Evolutionary conservation across 1,140 invertebrate species (phyloP).

Genomic region (Drosophila pseudoananassae): DNA sequence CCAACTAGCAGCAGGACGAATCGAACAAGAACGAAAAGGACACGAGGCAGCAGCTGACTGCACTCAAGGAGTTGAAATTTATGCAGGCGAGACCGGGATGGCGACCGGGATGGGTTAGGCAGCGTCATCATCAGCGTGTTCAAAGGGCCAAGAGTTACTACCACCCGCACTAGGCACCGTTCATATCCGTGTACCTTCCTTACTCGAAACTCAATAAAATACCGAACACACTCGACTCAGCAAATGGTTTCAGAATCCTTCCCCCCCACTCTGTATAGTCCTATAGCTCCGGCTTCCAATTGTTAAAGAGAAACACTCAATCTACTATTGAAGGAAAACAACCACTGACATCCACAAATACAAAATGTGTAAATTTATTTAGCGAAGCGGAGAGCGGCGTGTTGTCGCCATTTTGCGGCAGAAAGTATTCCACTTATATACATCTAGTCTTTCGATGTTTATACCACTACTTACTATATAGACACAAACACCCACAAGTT

Average conservation of each 20-base stretch:
- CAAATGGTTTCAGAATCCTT: constrained; percentile 67
- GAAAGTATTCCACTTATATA: constrained; percentile 43
- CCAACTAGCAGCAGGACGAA: constrained; percentile 6
- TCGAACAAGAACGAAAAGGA: constrained; percentile 1
- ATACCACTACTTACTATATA: constrained; percentile 44
- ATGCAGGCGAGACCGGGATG: constrained; percentile 6
- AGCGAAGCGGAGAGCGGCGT: constrained; percentile 18
- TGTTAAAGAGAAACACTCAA: constrained; percentile 10
- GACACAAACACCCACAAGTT: constrained; percentile 12
- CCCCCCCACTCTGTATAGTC: constrained; percentile 26
- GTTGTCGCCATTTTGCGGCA: constrained; percentile 50
- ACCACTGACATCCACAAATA: constrained; percentile 7
- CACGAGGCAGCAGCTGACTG: constrained; percentile 38
- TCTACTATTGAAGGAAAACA: constrained; percentile 9
- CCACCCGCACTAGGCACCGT: constrained; percentile 24
- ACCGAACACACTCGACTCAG: constrained; percentile 40
- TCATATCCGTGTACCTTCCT: constrained; percentile 16
- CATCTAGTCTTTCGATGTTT: constrained; percentile 58
- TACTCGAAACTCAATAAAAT: constrained; percentile 49
- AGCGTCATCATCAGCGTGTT: constrained; percentile 36
- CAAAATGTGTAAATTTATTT: constrained; percentile 35
- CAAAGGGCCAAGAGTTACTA: constrained; percentile 72
- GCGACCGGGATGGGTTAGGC: constrained; percentile 9
- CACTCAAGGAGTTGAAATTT: constrained; percentile 24
- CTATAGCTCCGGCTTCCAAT: constrained; percentile 7